Percentiles rank a stretch among this genome's conserved stretches.
Evolutionary conservation across 2,888 invertebrate species (phyloP).

Genomic region (Sarcophaga variegata): DNA sequence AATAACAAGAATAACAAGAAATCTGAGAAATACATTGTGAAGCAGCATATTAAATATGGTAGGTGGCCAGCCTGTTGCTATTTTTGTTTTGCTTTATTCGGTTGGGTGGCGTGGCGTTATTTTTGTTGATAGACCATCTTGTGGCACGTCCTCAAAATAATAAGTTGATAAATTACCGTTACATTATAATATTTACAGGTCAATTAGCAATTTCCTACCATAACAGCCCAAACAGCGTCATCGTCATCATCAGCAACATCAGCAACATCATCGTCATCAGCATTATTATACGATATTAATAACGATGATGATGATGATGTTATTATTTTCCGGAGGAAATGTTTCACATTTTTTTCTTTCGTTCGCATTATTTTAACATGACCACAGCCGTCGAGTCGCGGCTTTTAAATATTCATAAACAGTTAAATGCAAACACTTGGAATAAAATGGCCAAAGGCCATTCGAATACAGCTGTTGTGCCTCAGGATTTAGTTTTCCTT

Average conservation of each 20-base stretch:
- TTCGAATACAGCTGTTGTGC: slow-evolving; percentile 14
- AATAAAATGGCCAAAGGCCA: slow-evolving; percentile 16
- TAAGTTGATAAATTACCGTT: slow-evolving; percentile 61
- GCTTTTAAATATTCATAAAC: slow-evolving; percentile 46
- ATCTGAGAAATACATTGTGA: background rate
- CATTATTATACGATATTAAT: background rate
- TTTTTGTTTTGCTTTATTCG: background rate
- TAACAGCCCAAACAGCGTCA: background rate
- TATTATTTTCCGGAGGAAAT: slow-evolving; percentile 33
- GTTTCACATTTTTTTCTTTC: background rate
- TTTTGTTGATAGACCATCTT: slow-evolving; percentile 34
- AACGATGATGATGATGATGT: background rate
- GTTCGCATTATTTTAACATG: background rate
- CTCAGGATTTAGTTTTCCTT: slow-evolving; percentile 21
- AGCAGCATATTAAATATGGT: background rate
- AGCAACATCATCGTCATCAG: background rate
- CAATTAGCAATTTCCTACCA: slow-evolving; percentile 59
- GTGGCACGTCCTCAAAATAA: slow-evolving; percentile 41
- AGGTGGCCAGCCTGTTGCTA: background rate
- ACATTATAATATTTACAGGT: slow-evolving; percentile 57
- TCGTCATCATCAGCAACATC: background rate
- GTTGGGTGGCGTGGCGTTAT: background rate
- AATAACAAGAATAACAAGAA: background rate
- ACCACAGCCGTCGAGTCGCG: too few species aligned
- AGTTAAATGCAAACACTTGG: slow-evolving; percentile 33